These are phyloP conservation scores for Danaus melanippus DNA, from an alignment of 1,140 invertebrate genomes.

Conservation along the genomic window DNA sequence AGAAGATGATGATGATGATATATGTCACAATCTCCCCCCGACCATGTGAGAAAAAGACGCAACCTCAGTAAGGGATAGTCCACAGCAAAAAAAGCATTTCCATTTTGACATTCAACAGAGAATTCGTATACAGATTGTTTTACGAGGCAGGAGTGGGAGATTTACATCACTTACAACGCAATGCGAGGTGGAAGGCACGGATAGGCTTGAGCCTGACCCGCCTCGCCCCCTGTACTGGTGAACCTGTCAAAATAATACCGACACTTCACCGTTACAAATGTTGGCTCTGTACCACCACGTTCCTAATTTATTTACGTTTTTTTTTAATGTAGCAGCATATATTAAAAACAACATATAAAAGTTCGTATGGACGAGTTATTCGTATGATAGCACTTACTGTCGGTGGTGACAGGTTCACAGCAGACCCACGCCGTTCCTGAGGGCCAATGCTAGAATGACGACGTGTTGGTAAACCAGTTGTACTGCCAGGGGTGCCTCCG, in stretches of 20 bases:
- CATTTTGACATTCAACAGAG: conserved; percentile 51
- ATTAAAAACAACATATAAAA: conserved; percentile 8
- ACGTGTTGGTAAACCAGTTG: conserved; percentile 81
- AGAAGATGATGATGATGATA: conserved; percentile 44
- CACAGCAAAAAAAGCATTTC: conserved; percentile 56
- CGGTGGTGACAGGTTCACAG: conserved; percentile 88
- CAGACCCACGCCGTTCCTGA: conserved; percentile 87
- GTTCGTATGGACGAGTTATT: conserved; percentile 6
- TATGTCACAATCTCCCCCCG: conserved; percentile 54
- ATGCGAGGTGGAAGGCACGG: conserved; percentile 79
- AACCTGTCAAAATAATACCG: conserved; percentile 62
- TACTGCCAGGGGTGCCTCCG: conserved; percentile 84
- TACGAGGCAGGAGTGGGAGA: conserved; percentile 36
- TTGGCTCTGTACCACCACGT: background rate
- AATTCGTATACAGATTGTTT: conserved; percentile 32
- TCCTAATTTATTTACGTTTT: conserved; percentile 1
- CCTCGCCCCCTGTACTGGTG: conserved; percentile 69
- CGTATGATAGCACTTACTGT: conserved; percentile 76
- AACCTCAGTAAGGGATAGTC: conserved; percentile 50
- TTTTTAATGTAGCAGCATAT: background rate
- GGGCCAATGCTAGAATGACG: conserved; percentile 92
- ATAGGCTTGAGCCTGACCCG: conserved; percentile 81
- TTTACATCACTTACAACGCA: conserved; percentile 74
- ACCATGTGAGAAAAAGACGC: conserved; percentile 54
- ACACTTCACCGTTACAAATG: conserved; percentile 38